Conservation (phyloP, 2,888 invertebrate species). For the Noctuana brunneofusca region DNA sequence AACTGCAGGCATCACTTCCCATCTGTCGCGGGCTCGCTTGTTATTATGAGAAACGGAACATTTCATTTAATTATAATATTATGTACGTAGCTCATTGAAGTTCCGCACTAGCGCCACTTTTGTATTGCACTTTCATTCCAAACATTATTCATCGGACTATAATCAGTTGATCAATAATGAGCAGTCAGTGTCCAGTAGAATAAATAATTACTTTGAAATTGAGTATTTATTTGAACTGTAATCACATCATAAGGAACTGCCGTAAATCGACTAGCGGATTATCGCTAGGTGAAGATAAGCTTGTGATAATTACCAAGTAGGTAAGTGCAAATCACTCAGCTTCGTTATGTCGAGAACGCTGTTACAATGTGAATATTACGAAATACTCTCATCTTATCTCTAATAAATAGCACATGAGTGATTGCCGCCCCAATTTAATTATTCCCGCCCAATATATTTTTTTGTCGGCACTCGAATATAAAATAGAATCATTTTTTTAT, state of each 20-base stretch:
- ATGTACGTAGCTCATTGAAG: no score
- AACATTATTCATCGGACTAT: no score
- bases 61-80: no score
- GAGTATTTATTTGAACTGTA: slow-evolving; percentile 2
- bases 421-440: slow-evolving; percentile 22
- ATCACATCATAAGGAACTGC: slow-evolving; percentile 10
- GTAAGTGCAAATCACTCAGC: slow-evolving; percentile 32
- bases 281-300: slow-evolving; percentile 25
- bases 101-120: no score
- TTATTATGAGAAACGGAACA: no score
- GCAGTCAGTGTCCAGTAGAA: not conserved
- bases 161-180: not conserved
- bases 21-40: no score
- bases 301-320: slow-evolving; percentile 27
- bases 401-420: slow-evolving; percentile 16
- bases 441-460: not conserved
- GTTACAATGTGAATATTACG: slow-evolving; percentile 18
- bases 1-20: no score
- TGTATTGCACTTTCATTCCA: no score
- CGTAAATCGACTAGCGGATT: slow-evolving; percentile 13
- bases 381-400: slow-evolving; percentile 24
- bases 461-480: not conserved
- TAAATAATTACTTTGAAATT: not conserved
- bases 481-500: not conserved
- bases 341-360: slow-evolving; percentile 24